Base-by-base conservation (phyloP, 2,888 invertebrate genomes). In the Xestia ashworthii region DNA sequence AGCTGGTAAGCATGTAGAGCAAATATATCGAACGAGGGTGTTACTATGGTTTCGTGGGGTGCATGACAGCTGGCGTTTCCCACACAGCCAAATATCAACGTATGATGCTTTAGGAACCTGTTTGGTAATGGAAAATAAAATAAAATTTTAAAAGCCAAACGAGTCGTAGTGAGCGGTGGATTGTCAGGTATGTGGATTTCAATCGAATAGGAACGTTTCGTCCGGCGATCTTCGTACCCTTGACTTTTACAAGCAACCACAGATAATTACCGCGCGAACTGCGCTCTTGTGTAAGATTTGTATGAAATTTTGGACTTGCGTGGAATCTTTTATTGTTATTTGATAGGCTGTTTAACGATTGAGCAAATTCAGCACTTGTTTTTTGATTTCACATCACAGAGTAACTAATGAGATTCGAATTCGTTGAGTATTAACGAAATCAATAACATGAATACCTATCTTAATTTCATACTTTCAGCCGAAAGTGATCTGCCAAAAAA, bases 191-290 rank as follows among this genome's bases (percentile, higher is more conserved):
- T 78, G 82, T 83, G 70, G 71, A 83, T 78, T 81, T 72, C 65
- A 72, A 67, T 78, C 77, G 78, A 77, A 66, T 66, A 78, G 68
- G 60, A 65, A 71, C 65, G 58, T 66, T 81, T 67, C 72, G 78
- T 77, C 50, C 60, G 71, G 75, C 71, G 83, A 80, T 83, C 87
- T 84, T 86, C 85, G 73, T 82, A 83, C 68, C 92, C 92, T 93
- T 93, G 92, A 92, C 92, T 89, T 93, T 92, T 91, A 90, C 71
- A 86, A 89, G 84, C 84, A 81, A 88, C 83, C 89, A 73, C 71
- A 48, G 65, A 86, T 88, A 89, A 89, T 90, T 88, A 90, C 68
- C 80, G 72, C 46, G 64, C 62, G 72, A 69, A 60, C 64, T 83
- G 65, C 71, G 80, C 73, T 74, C n/a, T 80, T 80, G 80, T 69